Evolutionary conservation across 2,113 vertebrate genomes (phyloP).

Genomic region (Gorsachius goisagi): DNA sequence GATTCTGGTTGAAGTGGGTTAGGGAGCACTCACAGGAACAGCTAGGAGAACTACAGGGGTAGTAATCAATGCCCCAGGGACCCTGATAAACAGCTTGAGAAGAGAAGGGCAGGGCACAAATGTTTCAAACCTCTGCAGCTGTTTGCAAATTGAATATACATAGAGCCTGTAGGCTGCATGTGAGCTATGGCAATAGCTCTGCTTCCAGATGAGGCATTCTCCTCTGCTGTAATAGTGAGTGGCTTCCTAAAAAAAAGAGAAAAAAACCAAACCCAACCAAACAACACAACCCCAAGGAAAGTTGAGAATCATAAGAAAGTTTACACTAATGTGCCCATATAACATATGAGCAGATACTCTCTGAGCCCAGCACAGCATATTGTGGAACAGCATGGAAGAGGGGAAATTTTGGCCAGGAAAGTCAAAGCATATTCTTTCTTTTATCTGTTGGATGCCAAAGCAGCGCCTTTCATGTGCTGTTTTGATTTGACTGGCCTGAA

Average conservation of each 20-base stretch:
- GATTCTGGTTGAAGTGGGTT: slow-evolving; percentile 37
- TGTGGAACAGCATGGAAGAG: slow-evolving; percentile 55
- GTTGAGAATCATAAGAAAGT: neutral
- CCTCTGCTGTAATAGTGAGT: neutral
- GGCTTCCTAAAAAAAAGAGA: neutral
- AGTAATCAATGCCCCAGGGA: slow-evolving; percentile 32
- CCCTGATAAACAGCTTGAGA: slow-evolving; percentile 23
- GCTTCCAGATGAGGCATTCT: neutral
- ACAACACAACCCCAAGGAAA: neutral
- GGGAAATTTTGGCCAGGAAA: slow-evolving; percentile 51
- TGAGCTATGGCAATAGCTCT: neutral
- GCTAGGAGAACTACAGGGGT: neutral
- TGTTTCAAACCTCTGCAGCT: slow-evolving; percentile 38
- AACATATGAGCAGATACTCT: neutral
- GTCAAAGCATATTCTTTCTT: slow-evolving; percentile 56
- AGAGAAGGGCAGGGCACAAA: neutral
- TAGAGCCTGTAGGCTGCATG: neutral
- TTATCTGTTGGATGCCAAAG: slow-evolving; percentile 36
- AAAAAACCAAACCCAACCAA: too few relatives aligned
- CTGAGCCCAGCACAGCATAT: slow-evolving; percentile 33
- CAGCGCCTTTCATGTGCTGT: neutral
- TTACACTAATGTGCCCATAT: neutral
- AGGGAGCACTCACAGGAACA: slow-evolving; percentile 21
- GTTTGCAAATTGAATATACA: neutral
- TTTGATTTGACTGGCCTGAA: slow-evolving; percentile 33